Conservation (phyloP, 2,888 invertebrate genomes). For the Alviniconcha strummeri region DNA sequence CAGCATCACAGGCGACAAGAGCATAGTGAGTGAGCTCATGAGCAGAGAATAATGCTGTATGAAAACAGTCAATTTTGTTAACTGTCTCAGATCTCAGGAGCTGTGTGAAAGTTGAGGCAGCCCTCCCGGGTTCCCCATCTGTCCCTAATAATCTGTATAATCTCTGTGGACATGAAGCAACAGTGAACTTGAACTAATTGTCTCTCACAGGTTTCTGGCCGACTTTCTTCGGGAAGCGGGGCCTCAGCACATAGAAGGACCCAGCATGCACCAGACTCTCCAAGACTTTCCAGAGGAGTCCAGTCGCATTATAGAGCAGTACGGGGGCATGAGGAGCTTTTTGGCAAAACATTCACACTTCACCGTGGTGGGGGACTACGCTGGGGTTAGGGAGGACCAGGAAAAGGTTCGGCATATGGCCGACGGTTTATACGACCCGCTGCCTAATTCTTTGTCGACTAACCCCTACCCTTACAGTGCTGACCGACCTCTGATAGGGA, state of each 20-base stretch:
- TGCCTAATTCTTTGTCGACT: not conserved
- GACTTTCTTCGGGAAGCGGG: conserved; percentile 50
- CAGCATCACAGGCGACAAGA: too few species aligned
- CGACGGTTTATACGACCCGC: not conserved
- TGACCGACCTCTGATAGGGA: not conserved
- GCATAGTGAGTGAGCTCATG: too few species aligned
- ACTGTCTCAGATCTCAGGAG: too few species aligned
- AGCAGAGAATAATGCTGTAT: too few species aligned
- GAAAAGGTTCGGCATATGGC: conserved; percentile 45
- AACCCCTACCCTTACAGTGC: not conserved
- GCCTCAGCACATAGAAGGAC: conserved; percentile 49
- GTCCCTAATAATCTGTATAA: too few species aligned
- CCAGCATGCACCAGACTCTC: conserved; percentile 47
- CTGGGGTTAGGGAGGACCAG: conserved; percentile 53
- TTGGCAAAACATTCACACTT: conserved; percentile 54
- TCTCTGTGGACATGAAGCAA: too few species aligned
- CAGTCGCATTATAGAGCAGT: conserved; percentile 48
- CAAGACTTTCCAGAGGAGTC: conserved; percentile 57
- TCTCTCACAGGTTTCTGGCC: too few species aligned
- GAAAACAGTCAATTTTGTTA: too few species aligned
- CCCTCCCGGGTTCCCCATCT: too few species aligned
- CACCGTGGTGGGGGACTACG: conserved; percentile 54
- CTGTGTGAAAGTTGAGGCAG: too few species aligned
- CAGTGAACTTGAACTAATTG: too few species aligned
- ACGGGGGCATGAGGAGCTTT: conserved; percentile 52